Base-by-base conservation (phyloP, 1,140 invertebrate species). In the Hyphantria cunea region DNA sequence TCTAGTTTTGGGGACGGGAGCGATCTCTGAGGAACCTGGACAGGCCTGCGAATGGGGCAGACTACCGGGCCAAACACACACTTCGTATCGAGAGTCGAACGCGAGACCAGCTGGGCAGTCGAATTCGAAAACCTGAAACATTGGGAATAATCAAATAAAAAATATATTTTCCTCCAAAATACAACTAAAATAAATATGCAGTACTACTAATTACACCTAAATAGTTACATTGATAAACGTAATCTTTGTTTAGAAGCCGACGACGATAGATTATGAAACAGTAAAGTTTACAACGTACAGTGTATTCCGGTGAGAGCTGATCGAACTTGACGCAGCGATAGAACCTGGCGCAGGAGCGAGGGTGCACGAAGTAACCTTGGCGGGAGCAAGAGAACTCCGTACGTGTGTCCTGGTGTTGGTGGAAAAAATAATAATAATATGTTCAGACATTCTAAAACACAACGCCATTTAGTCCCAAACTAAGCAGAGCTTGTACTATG, bases 291-390 rank as follows among this genome's bases (percentile, higher is more conserved):
- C 8, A 61, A 76, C 84, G 79, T 58, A 90, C 88, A 0, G 94
- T 95, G 80, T 93, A 96, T 53, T 96, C 94, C 15, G 95, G 93
- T 0, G 93, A 90, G 42, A 92, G 92, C 84, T 96, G 95, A 80
- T 96, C 93, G 76, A 96, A 96, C 82, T 96, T 96, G 0, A 96
- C 95, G 76, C 96, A 97, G 12, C 96, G 94, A 79, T 96, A 97
- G 86, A 97, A 97, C 58, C 95, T 92, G 44, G 94, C 94, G 78
- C 96, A 97, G 66, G 95, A 95, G 49, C 93, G 92, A 4, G 95
- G 95, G 89, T 96, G 95, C 0, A 95, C 94, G 82, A 95, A 96
- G 76, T 95, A 96, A 3, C 96, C 96, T 87, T 96, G 95, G 47
- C 95, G 90, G 0, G 95, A 93, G 74, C 96, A 97, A 31, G 93